Evolutionary conservation across 2,888 invertebrate genomes (phyloP).

Genomic region (Malacosoma neustria): DNA sequence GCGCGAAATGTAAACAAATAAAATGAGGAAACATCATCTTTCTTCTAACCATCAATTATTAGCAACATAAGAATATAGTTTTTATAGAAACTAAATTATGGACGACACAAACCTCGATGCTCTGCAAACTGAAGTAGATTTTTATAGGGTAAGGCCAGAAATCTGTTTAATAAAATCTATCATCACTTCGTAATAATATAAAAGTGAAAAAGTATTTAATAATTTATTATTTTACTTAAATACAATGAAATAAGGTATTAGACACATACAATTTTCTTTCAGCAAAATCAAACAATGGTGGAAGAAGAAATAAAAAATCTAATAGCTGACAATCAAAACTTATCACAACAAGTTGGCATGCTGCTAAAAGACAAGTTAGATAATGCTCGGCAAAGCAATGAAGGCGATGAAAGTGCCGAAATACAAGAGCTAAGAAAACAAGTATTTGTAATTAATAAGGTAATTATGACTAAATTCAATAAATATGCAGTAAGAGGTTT

Average conservation of each 20-base stretch:
- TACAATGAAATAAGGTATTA: too few species aligned
- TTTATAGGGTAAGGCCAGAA: constrained; percentile 61
- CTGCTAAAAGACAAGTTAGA: constrained; percentile 52
- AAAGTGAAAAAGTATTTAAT: too few species aligned
- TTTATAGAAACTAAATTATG: constrained; percentile 17
- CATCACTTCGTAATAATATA: too few species aligned
- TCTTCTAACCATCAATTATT: neutral
- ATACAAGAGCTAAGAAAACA: constrained; percentile 47
- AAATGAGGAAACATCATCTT: neutral
- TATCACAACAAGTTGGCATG: constrained; percentile 56
- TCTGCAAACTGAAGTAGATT: constrained; percentile 63
- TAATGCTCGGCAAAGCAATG: constrained; percentile 26
- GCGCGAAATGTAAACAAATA: constrained; percentile 64
- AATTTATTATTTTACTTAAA: too few species aligned
- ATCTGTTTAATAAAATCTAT: too few species aligned
- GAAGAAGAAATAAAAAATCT: constrained; percentile 54
- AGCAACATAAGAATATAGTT: too few species aligned
- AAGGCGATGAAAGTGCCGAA: constrained; percentile 36
- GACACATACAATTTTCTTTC: too few species aligned
- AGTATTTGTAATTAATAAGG: constrained; percentile 47
- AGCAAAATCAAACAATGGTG: constrained; percentile 57
- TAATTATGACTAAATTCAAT: too few species aligned
- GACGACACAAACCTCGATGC: constrained; percentile 35
- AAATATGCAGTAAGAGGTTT: too few species aligned
- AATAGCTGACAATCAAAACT: constrained; percentile 57